Conservation (phyloP, 1,140 invertebrate genomes). For the Aphelenchoides besseyi region DNA sequence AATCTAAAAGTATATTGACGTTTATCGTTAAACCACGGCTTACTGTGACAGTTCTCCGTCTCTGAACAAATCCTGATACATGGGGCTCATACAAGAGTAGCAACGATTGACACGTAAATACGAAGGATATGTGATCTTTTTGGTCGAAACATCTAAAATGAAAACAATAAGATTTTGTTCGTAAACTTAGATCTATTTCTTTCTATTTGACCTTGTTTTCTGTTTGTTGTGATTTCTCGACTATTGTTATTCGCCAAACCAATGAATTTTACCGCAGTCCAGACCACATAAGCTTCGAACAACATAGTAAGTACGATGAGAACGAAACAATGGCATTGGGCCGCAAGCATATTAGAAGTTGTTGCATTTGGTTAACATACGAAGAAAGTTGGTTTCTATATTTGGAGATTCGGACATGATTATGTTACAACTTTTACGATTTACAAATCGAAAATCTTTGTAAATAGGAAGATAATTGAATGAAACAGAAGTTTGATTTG, state of each 20-base stretch:
- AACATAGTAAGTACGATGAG: background rate
- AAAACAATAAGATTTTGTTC: background rate
- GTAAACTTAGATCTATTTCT: background rate
- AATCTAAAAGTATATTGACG: conserved; percentile 24
- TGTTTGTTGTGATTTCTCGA: background rate
- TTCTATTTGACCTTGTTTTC: background rate
- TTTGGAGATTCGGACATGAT: no score
- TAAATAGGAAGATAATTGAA: no score
- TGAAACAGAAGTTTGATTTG: no score
- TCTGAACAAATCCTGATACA: conserved; percentile 44
- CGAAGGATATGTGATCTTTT: conserved; percentile 20
- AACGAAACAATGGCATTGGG: background rate
- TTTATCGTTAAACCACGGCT: background rate
- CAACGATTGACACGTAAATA: conserved; percentile 40
- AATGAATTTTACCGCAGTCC: background rate
- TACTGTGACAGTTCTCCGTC: conserved; percentile 41
- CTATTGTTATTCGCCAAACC: background rate
- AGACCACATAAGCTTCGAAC: background rate
- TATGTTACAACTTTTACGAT: no score
- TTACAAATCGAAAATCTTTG: no score
- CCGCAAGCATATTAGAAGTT: background rate
- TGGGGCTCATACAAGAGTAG: conserved; percentile 43
- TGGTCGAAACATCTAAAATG: background rate
- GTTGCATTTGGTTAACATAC: no score
- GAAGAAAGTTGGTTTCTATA: no score